These are phyloP conservation scores for Piezodorus guildinii DNA, from an alignment of 1,140 invertebrate genomes.

Conservation along the genomic window DNA sequence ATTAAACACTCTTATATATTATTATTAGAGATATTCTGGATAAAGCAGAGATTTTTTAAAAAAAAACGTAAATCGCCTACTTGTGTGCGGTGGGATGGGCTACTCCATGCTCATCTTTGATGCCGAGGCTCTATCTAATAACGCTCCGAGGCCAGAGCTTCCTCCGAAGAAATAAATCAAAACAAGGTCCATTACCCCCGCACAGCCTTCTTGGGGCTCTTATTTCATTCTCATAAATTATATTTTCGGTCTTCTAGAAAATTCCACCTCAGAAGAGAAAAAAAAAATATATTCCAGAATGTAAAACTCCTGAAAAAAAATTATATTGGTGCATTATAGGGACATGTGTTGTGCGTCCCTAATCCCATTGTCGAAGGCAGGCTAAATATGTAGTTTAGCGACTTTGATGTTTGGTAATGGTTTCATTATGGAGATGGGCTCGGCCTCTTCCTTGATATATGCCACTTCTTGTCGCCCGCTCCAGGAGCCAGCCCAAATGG, in stretches of 20 bases:
- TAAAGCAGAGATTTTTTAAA: too few relatives aligned
- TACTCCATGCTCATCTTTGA: slow-evolving; percentile 7
- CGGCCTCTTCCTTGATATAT: background rate
- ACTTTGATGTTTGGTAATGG: slow-evolving; percentile 16
- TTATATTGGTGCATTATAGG: background rate
- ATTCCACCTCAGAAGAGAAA: too few relatives aligned
- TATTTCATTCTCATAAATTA: slow-evolving; percentile 14
- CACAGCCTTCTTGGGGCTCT: background rate
- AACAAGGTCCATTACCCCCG: slow-evolving; percentile 1
- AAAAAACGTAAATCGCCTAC: background rate
- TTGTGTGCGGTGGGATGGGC: background rate
- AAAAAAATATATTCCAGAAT: too few relatives aligned
- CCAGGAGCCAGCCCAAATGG: too few relatives aligned
- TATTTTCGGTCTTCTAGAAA: slow-evolving; percentile 1
- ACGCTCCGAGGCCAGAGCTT: background rate
- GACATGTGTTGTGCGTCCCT: background rate
- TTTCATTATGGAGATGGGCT: slow-evolving; percentile 4
- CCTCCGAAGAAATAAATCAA: slow-evolving; percentile 1
- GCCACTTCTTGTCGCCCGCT: background rate
- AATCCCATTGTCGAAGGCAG: background rate
- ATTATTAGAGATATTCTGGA: too few relatives aligned
- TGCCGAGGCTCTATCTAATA: slow-evolving; percentile 5
- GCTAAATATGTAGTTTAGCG: slow-evolving; percentile 7
- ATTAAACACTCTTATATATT: too few relatives aligned
- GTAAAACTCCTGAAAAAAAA: background rate